Evolutionary conservation across 2,797 vertebrate genomes (phyloP), one percentile per base, ranked within the genome.

Genomic region (Simalia tracyae): DNA sequence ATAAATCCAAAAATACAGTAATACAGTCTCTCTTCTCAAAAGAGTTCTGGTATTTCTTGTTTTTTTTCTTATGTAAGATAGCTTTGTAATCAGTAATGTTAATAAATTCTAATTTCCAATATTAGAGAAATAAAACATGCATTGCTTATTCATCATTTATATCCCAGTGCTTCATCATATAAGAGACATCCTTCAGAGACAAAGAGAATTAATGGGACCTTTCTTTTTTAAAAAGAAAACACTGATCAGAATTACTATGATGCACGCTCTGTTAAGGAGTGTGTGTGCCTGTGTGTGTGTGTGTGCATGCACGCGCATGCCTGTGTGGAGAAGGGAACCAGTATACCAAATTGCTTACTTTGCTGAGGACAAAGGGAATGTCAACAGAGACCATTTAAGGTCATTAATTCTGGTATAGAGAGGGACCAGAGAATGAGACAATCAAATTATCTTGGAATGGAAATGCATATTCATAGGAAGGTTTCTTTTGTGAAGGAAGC

Each of bases 391-490:
- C 92, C 93, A 96, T 96, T 96, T 95, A 96, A 90, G 93, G 95
- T 96, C 93, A 95, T 96, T 97, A 96, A 95, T 96, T 96, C 95
- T 94, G 94, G 68, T 94, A 88, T 95, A 90, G 85, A 92, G 89
- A 64, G 94, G 94, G 92, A 94, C 61, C 59, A n/a, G 36, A 50
- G 56, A 88, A 86, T 90, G 93, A 96, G 94, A 95, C 95, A 96
- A 96, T 96, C 91, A 96, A 92, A 95, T 94, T 63, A 91, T 95
- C 93, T 95, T 95, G 81, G 93, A 96, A 95, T 94, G 81, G 94
- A 96, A 94, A 96, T 88, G 90, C 95, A 92, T 92, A 93, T 93
- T 93, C 89, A 93, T 93, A 86, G 84, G 85, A 61, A 63, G 86
- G 72, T 93, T 93, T 92, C 72, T 64, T 93, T 92, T 95, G 89